Evolutionary conservation across 2,797 vertebrate species (phyloP).

Genomic region (Gadopsis marmoratus): DNA sequence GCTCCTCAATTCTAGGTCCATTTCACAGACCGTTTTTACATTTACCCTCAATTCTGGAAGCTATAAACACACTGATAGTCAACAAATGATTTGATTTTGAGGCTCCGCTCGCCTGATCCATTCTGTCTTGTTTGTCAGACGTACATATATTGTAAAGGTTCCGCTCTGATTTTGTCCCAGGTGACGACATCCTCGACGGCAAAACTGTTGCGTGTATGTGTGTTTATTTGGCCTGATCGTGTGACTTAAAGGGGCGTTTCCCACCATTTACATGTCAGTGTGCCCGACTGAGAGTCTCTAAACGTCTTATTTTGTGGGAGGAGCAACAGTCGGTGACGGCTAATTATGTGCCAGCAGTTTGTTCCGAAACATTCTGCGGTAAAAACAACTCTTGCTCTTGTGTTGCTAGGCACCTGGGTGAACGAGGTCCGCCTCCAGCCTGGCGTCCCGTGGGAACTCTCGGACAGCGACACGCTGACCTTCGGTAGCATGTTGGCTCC

Average conservation of each 20-base stretch:
- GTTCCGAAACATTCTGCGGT: neutral
- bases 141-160: conserved; percentile 24
- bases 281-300: neutral
- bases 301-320: neutral
- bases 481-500: conserved; percentile 85
- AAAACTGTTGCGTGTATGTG: neutral
- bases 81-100: conserved; percentile 45
- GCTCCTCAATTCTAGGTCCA: conserved; percentile 39
- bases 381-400: neutral
- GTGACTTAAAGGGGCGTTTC: neutral
- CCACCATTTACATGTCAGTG: rapidly evolving
- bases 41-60: conserved; percentile 31
- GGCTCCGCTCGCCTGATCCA: neutral
- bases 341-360: neutral
- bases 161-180: neutral
- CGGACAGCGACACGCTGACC: conserved; percentile 90
- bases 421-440: conserved; percentile 89
- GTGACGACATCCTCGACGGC: neutral
- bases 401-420: conserved; percentile 89
- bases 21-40: conserved; percentile 59
- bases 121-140: conserved; percentile 6
- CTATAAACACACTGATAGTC: conserved; percentile 58
- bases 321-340: neutral
- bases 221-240: neutral
- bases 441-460: conserved; percentile 87